Conservation (phyloP, 2,888 invertebrate genomes). For the Ferdinandea cuprea region DNA sequence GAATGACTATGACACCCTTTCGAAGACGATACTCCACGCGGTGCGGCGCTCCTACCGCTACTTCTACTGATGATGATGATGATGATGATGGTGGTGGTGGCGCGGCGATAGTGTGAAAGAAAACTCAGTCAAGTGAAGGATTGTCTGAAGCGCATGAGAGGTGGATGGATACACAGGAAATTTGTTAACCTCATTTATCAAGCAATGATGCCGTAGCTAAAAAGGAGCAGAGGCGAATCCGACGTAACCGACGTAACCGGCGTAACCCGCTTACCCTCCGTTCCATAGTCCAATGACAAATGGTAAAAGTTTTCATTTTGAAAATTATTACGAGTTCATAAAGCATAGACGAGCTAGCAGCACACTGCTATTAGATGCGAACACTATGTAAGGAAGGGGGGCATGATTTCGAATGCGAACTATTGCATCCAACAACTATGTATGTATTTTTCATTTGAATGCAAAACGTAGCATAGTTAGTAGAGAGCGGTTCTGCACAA, state of each 20-base stretch:
- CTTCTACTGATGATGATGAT: not conserved
- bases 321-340: slow-evolving; percentile 74
- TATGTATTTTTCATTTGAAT: slow-evolving; percentile 45
- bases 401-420: slow-evolving; percentile 15
- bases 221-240: slow-evolving; percentile 22
- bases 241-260: not conserved
- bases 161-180: slow-evolving; percentile 26
- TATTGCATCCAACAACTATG: slow-evolving; percentile 36
- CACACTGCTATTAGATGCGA: slow-evolving; percentile 16
- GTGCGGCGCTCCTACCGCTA: not conserved
- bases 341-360: slow-evolving; percentile 28
- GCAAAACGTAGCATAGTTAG: slow-evolving; percentile 43
- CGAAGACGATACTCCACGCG: slow-evolving; percentile 14
- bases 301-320: slow-evolving; percentile 71
- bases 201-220: slow-evolving; percentile 50
- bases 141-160: slow-evolving; percentile 13
- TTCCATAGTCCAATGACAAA: slow-evolving; percentile 64
- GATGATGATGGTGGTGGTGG: not conserved
- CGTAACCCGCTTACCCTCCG: slow-evolving; percentile 55
- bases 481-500: slow-evolving; percentile 31
- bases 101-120: slow-evolving; percentile 35
- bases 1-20: slow-evolving; percentile 3
- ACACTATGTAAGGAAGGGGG: no score
- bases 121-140: slow-evolving; percentile 69
- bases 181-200: slow-evolving; percentile 74